A percentile compares a stretch with the other conserved stretches of the same genome.
Evolutionary conservation across 2,797 vertebrate genomes (phyloP).

Genomic region (Hoplostethus mediterraneus): DNA sequence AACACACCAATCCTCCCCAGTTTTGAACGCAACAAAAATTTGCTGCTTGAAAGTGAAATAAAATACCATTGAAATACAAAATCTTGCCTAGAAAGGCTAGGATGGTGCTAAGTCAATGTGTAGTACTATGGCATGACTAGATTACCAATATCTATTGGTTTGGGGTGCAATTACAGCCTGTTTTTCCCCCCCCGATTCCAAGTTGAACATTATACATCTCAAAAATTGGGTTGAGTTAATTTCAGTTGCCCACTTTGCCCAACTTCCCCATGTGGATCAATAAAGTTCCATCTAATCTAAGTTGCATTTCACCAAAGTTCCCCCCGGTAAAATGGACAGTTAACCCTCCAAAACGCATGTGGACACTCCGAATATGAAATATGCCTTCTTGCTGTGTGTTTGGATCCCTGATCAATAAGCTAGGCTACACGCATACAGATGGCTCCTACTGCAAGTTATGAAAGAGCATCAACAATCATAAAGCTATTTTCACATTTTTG

Average conservation of each 20-base stretch:
- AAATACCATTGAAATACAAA: not conserved
- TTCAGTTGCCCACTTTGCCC: conserved; percentile 10
- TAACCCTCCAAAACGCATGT: conserved; percentile 9
- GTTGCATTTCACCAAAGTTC: conserved; percentile 3
- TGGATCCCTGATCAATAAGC: conserved; percentile 9
- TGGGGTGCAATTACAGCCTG: not conserved
- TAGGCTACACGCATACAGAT: conserved; percentile 8
- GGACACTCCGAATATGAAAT: conserved; percentile 11
- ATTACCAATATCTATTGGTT: conserved; percentile 22
- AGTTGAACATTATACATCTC: conserved; percentile 18
- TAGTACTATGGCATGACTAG: conserved; percentile 15
- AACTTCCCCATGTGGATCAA: conserved; percentile 20
- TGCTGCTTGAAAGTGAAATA: not conserved
- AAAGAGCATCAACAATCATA: no score
- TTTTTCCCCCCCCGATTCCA: conserved; percentile 4
- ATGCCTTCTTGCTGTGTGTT: conserved; percentile 9
- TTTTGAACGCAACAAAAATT: conserved; percentile 3
- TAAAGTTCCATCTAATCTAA: not conserved
- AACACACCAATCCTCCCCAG: conserved; percentile 19
- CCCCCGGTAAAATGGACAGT: not conserved
- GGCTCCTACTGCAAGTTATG: not conserved
- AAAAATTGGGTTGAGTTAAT: conserved; percentile 34
- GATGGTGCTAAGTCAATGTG: conserved; percentile 49
- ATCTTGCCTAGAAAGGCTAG: conserved; percentile 32
- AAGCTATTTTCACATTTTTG: no score